These are phyloP conservation scores for Chloroclysta siterata DNA, from an alignment of 2,888 invertebrate species.

Conservation along the genomic window DNA sequence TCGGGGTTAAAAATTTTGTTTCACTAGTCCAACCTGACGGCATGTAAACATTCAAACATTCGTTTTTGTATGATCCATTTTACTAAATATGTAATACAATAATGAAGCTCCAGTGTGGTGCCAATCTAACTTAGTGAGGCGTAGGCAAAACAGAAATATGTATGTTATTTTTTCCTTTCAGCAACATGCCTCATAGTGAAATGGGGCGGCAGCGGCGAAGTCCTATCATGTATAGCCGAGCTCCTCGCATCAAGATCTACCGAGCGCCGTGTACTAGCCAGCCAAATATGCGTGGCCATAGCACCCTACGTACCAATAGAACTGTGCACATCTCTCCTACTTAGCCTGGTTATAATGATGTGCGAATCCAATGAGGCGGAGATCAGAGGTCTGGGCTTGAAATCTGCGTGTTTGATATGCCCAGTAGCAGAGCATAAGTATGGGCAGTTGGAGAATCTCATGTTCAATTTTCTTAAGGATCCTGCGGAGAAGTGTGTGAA, in stretches of 20 bases:
- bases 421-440: slow-evolving; percentile 78
- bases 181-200: slow-evolving; percentile 77
- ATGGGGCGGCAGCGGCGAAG: slow-evolving; percentile 80
- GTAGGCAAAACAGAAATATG: not conserved
- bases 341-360: slow-evolving; percentile 77
- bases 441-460: slow-evolving; percentile 70
- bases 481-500: slow-evolving; percentile 70
- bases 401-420: slow-evolving; percentile 72
- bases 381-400: slow-evolving; percentile 69
- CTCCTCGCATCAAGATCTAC: slow-evolving; percentile 68
- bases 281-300: slow-evolving; percentile 75
- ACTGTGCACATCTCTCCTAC: slow-evolving; percentile 74
- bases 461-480: slow-evolving; percentile 76
- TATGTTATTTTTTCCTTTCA: slow-evolving; percentile 79
- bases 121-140: no score
- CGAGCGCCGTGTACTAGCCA: slow-evolving; percentile 70
- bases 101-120: no score
- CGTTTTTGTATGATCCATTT: no score
- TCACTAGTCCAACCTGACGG: no score
- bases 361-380: slow-evolving; percentile 77
- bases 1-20: no score
- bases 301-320: slow-evolving; percentile 79
- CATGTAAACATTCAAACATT: no score
- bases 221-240: slow-evolving; percentile 74
- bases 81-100: no score